These are phyloP conservation scores for Cebidichthys violaceus DNA, from an alignment of 2,113 vertebrate species.

Conservation along the genomic window DNA sequence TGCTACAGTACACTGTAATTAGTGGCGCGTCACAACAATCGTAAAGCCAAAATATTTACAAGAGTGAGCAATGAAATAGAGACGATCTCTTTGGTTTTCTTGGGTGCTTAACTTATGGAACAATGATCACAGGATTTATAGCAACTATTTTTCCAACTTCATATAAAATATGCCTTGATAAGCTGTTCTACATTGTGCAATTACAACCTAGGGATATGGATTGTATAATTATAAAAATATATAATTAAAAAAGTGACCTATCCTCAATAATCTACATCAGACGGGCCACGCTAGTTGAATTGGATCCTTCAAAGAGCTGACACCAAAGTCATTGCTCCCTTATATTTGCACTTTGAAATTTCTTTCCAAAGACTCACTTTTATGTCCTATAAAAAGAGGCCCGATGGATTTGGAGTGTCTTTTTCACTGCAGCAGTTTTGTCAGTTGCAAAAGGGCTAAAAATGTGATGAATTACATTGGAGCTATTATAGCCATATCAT, in stretches of 20 bases:
- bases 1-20: constrained; percentile 34
- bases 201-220: constrained; percentile 5
- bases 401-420: constrained; percentile 68
- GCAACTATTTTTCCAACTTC: neutral
- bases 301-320: constrained; percentile 60
- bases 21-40: constrained; percentile 2
- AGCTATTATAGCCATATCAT: constrained; percentile 70
- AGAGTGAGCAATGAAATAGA: constrained; percentile 6
- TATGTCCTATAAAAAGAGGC: constrained; percentile 67
- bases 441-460: constrained; percentile 58
- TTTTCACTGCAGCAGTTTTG: constrained; percentile 72
- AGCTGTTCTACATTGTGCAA: neutral
- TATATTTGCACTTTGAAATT: constrained; percentile 71
- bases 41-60: constrained; percentile 19
- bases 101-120: constrained; percentile 1
- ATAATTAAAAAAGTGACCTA: constrained; percentile 37
- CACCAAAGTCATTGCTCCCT: constrained; percentile 61
- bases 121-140: constrained; percentile 13
- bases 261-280: constrained; percentile 59
- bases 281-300: constrained; percentile 60
- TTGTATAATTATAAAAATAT: neutral
- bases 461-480: constrained; percentile 77
- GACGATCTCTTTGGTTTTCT: neutral
- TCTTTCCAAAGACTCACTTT: constrained; percentile 71
- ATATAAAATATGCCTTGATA: constrained; percentile 13